These are phyloP conservation scores for Carpatolechia fugitivella DNA, from an alignment of 2,888 invertebrate species.

Conservation along the genomic window DNA sequence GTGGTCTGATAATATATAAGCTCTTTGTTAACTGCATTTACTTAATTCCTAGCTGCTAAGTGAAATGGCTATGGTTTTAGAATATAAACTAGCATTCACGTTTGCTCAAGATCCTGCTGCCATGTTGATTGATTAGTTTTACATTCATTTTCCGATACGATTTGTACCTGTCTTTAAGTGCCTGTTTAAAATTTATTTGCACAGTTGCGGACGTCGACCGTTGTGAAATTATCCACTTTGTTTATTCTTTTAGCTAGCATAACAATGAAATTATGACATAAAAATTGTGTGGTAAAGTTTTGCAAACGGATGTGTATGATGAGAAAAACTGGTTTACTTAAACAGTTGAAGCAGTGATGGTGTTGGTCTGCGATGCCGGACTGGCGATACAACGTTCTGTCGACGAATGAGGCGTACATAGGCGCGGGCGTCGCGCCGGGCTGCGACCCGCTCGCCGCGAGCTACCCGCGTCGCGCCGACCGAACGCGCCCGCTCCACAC, in stretches of 20 bases:
- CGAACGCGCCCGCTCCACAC: slow-evolving; percentile 70
- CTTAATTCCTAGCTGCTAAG: not conserved
- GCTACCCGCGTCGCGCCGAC: slow-evolving; percentile 76
- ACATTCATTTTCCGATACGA: not conserved
- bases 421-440: slow-evolving; percentile 46
- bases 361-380: slow-evolving; percentile 70
- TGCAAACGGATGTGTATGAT: slow-evolving; percentile 27
- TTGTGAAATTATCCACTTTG: slow-evolving; percentile 39
- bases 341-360: slow-evolving; percentile 57
- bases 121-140: slow-evolving; percentile 7
- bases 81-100: slow-evolving; percentile 19
- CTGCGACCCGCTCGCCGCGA: slow-evolving; percentile 62
- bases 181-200: slow-evolving; percentile 35
- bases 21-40: not conserved
- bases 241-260: slow-evolving; percentile 37
- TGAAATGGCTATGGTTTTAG: slow-evolving; percentile 16
- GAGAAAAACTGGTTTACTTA: slow-evolving; percentile 23
- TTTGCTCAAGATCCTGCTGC: slow-evolving; percentile 17
- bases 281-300: slow-evolving; percentile 26
- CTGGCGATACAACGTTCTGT: slow-evolving; percentile 78
- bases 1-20: not conserved
- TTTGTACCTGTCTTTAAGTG: not conserved
- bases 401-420: slow-evolving; percentile 74
- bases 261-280: slow-evolving; percentile 45
- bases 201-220: slow-evolving; percentile 56